Conservation (phyloP, 2,888 invertebrate species). For the Ditylenchus weischeri region DNA sequence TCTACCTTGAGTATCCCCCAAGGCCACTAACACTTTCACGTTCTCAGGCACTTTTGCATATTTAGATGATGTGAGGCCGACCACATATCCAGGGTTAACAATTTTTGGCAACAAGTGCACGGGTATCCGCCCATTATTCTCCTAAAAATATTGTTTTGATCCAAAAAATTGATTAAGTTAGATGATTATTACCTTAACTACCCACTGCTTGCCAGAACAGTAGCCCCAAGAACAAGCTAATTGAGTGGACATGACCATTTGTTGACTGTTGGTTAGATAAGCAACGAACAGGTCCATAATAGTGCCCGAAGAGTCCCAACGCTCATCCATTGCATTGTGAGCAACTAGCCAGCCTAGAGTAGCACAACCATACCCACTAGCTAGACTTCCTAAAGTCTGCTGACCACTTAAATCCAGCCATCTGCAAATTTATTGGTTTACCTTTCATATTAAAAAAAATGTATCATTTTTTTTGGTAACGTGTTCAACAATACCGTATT, state of each 20-base stretch:
- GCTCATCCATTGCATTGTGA: constrained; percentile 15
- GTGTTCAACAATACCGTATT: too few relatives aligned
- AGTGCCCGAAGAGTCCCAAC: constrained; percentile 29
- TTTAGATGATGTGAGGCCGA: too few relatives aligned
- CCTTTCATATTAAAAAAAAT: background rate
- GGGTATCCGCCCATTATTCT: too few relatives aligned
- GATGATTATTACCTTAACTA: constrained; percentile 19
- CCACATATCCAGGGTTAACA: too few relatives aligned
- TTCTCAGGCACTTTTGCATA: too few relatives aligned
- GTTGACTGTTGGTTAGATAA: constrained; percentile 9
- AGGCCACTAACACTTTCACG: too few relatives aligned
- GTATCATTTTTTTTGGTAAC: too few relatives aligned
- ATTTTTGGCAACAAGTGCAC: too few relatives aligned
- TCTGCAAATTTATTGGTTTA: too few relatives aligned
- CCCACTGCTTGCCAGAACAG: constrained; percentile 13
- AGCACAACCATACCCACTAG: constrained; percentile 38
- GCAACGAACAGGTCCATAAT: constrained; percentile 33
- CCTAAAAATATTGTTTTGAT: too few relatives aligned
- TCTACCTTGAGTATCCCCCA: too few relatives aligned
- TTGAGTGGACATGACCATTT: constrained; percentile 34
- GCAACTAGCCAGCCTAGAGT: constrained; percentile 32
- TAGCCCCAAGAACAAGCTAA: constrained; percentile 33
- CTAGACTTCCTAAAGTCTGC: constrained; percentile 11
- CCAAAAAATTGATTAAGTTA: too few relatives aligned
- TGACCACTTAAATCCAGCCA: constrained; percentile 4